Evolutionary conservation across 1,140 invertebrate genomes (phyloP).

Genomic region (Caligus rogercresseyi): DNA sequence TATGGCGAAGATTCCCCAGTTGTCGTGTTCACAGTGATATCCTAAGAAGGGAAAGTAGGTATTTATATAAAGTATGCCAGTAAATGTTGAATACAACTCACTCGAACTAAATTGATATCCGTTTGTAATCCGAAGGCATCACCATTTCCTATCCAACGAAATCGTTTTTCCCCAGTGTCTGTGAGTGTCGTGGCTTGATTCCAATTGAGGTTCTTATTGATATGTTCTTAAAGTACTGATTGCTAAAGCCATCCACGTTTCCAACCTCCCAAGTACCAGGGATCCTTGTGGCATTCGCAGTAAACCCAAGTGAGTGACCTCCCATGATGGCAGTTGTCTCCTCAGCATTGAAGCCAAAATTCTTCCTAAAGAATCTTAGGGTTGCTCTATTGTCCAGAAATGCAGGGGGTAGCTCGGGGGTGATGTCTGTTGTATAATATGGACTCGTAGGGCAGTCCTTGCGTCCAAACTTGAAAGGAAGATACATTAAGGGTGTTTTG

Average conservation of each 20-base stretch:
- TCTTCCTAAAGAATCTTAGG: neutral
- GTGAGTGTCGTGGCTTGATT: neutral
- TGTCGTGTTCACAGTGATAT: neutral
- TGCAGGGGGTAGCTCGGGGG: neutral
- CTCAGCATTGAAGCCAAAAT: neutral
- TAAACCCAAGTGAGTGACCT: neutral
- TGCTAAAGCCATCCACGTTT: neutral
- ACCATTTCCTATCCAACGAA: neutral
- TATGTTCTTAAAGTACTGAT: constrained; percentile 1
- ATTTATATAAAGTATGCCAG: neutral
- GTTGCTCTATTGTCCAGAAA: neutral
- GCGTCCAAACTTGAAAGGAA: neutral
- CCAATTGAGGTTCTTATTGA: neutral
- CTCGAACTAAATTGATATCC: neutral
- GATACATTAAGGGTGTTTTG: neutral
- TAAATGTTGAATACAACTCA: neutral
- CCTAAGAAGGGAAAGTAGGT: neutral
- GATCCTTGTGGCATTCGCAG: neutral
- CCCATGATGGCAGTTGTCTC: neutral
- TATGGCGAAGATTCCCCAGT: neutral
- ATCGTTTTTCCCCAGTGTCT: neutral
- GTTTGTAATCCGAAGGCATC: neutral
- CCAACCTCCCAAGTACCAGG: neutral
- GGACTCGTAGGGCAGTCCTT: neutral
- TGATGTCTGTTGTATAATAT: neutral